Percentiles rank a stretch among this genome's conserved stretches.
Conservation (phyloP, 2,797 vertebrate genomes). For the Tolypeutes matacus region DNA sequence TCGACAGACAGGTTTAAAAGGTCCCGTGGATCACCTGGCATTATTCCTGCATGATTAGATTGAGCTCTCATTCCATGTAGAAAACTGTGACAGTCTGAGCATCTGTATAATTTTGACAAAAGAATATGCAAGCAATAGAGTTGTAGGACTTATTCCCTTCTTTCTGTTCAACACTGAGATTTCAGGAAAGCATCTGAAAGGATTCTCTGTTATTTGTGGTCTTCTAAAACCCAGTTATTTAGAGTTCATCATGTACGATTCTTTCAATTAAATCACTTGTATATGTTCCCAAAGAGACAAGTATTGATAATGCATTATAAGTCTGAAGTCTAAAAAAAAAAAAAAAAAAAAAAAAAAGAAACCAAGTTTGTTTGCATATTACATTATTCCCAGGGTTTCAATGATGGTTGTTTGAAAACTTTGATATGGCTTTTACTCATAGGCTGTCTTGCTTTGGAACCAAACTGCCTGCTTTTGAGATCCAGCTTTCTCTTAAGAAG, state of each 20-base stretch:
- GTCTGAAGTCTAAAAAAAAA: neutral
- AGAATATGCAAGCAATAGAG: neutral
- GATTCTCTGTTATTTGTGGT: neutral
- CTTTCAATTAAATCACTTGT: neutral
- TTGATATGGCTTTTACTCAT: neutral
- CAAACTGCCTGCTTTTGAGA: neutral
- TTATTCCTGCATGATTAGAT: neutral
- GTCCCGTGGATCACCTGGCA: neutral
- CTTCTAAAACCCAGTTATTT: neutral
- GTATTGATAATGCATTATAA: neutral
- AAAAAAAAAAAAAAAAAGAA: neutral
- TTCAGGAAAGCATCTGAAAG: neutral
- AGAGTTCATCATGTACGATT: neutral
- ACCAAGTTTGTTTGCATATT: neutral
- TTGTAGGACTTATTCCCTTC: neutral
- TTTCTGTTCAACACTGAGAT: neutral
- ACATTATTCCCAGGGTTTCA: neutral
- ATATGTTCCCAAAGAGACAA: neutral
- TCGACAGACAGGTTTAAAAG: neutral
- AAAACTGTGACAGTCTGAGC: neutral
- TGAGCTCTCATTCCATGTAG: fast-evolving
- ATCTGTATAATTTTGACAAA: neutral
- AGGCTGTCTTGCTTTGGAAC: neutral
- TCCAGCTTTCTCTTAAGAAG: neutral
- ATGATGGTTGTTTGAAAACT: neutral